phyloP scores from a whole-genome alignment of 2,888 invertebrate species.

The Ischnura elegans region DNA sequence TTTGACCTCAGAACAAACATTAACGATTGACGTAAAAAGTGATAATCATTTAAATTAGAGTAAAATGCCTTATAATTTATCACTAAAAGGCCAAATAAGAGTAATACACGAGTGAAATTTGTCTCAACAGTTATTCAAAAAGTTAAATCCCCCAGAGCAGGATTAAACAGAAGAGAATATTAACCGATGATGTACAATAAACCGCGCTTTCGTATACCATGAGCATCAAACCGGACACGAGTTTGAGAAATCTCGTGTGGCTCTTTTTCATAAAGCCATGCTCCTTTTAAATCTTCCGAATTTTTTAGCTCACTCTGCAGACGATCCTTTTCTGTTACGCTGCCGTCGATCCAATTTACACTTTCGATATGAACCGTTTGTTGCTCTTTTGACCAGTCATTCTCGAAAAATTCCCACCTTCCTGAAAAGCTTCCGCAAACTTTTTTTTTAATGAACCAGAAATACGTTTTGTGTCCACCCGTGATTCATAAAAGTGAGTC shows the following conservation, averaged over 20 bases:
- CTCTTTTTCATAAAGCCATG: not conserved
- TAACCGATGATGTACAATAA: not conserved
- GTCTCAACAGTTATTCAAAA: too few relatives aligned
- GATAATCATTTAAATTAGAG: too few relatives aligned
- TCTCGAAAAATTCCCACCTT: constrained; percentile 17
- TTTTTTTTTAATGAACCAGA: not conserved
- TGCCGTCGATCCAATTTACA: not conserved
- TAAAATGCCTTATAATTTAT: too few relatives aligned
- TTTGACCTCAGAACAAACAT: too few relatives aligned
- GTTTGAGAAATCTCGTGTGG: not conserved
- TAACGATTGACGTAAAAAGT: too few relatives aligned
- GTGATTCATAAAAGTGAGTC: not conserved
- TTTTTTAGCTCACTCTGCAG: not conserved
- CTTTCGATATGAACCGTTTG: not conserved
- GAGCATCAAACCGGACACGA: not conserved
- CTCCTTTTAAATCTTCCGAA: not conserved
- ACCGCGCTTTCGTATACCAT: not conserved
- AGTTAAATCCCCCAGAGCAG: too few relatives aligned
- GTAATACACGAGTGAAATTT: too few relatives aligned
- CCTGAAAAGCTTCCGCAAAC: constrained; percentile 1
- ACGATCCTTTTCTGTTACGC: not conserved
- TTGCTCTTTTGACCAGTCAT: not conserved
- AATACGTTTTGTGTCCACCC: not conserved
- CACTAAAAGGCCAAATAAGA: too few relatives aligned
- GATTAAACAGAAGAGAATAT: too few relatives aligned